These are phyloP conservation scores for Coenonympha glycerion DNA, from an alignment of 2,888 invertebrate species.

Conservation along the genomic window DNA sequence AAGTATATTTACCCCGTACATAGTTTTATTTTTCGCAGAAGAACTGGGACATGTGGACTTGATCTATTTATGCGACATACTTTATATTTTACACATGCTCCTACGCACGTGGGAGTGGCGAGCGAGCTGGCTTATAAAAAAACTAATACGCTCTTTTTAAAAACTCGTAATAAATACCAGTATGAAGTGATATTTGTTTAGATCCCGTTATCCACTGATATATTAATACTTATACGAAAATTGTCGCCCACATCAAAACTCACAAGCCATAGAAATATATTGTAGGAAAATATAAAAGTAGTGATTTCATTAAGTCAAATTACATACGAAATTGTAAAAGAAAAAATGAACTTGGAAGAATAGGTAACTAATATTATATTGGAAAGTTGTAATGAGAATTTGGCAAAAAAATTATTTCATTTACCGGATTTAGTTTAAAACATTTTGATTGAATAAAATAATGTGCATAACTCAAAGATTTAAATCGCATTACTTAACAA, in stretches of 20 bases:
- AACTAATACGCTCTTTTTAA: slow-evolving; percentile 57
- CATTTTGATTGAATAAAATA: too few relatives aligned
- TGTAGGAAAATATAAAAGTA: too few relatives aligned
- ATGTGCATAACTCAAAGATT: too few relatives aligned
- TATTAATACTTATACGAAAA: slow-evolving; percentile 39
- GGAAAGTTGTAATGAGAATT: too few relatives aligned
- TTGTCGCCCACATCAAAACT: slow-evolving; percentile 30
- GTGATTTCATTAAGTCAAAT: too few relatives aligned
- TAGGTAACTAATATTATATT: too few relatives aligned
- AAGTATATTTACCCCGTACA: too few relatives aligned
- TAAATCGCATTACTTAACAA: too few relatives aligned
- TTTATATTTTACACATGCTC: slow-evolving; percentile 26
- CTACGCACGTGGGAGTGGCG: slow-evolving; percentile 49
- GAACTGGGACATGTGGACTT: not conserved
- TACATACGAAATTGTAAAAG: too few relatives aligned
- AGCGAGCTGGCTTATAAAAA: slow-evolving; percentile 52
- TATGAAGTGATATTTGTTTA: slow-evolving; percentile 39
- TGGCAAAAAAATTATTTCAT: too few relatives aligned
- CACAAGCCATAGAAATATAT: slow-evolving; percentile 1
- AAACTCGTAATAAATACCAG: slow-evolving; percentile 51
- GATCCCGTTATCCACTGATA: slow-evolving; percentile 38
- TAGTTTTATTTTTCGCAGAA: not conserved
- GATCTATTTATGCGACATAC: slow-evolving; percentile 7
- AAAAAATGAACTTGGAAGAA: too few relatives aligned
- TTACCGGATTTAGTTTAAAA: too few relatives aligned